These are phyloP conservation scores for Oxyura jamaicensis DNA, from an alignment of 2,113 vertebrate species.

Conservation along the genomic window DNA sequence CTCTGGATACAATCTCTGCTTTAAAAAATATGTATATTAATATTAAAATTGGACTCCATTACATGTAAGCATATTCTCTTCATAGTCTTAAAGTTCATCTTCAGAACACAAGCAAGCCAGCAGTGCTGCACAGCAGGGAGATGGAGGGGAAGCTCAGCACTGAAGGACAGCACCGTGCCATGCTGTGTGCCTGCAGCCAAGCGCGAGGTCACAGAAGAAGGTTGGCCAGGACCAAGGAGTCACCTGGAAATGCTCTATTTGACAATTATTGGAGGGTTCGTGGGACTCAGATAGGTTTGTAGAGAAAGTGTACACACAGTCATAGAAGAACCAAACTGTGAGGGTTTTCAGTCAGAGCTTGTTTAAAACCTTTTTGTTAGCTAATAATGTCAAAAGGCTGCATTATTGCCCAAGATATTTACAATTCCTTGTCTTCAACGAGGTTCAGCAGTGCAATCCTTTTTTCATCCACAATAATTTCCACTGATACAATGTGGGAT, in stretches of 20 bases:
- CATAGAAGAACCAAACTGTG: not conserved
- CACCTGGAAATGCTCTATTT: not conserved
- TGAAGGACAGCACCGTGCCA: not conserved
- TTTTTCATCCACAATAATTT: not conserved
- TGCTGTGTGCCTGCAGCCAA: accelerated
- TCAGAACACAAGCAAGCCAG: not conserved
- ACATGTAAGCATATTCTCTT: not conserved
- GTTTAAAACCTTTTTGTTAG: no score
- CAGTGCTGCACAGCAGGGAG: not conserved
- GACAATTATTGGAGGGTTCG: not conserved
- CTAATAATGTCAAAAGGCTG: not conserved
- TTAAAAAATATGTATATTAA: not conserved
- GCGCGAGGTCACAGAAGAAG: not conserved
- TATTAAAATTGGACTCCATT: not conserved
- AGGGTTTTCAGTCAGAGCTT: not conserved
- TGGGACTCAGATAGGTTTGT: not conserved
- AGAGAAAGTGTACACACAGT: not conserved
- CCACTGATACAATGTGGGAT: not conserved
- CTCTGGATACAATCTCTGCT: not conserved
- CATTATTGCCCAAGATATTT: no score
- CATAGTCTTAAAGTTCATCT: not conserved
- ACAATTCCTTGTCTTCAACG: not conserved
- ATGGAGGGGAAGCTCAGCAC: accelerated
- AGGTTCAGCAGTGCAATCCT: accelerated
- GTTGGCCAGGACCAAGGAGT: not conserved